Evolutionary conservation across 2,113 vertebrate species (phyloP).

Genomic region (Copsychus sechellarum): DNA sequence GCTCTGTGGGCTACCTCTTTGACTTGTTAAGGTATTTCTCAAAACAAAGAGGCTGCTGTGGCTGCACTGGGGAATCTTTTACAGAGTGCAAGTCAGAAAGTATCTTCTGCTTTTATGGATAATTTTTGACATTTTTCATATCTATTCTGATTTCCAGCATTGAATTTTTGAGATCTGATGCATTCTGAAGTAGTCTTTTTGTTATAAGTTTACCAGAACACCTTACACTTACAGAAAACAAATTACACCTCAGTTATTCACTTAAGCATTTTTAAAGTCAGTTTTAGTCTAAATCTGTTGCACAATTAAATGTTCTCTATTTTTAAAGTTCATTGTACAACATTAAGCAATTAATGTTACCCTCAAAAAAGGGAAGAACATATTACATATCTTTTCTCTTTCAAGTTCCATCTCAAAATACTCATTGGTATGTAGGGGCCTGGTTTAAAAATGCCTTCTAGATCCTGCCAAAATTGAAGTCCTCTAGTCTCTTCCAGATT

Average conservation of each 20-base stretch:
- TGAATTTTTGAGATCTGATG: neutral
- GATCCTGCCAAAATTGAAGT: neutral
- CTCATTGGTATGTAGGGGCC: neutral
- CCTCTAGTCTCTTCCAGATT: neutral
- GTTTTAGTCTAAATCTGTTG: neutral
- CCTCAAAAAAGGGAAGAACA: neutral
- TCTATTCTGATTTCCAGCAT: neutral
- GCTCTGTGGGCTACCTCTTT: neutral
- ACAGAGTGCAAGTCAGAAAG: neutral
- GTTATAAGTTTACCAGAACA: neutral
- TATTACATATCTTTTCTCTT: neutral
- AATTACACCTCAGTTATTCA: neutral
- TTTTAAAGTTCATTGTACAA: neutral
- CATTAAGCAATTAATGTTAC: neutral
- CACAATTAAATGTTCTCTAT: neutral
- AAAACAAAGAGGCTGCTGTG: neutral
- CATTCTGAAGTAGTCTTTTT: neutral
- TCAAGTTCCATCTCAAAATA: neutral
- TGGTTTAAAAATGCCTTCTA: neutral
- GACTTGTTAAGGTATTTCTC: neutral
- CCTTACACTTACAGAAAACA: neutral
- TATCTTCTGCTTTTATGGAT: neutral
- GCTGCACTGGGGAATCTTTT: neutral
- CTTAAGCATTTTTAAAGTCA: neutral
- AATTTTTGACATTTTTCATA: neutral